Evolutionary conservation across 2,113 vertebrate genomes (phyloP).

Genomic region (Haplochromis burtoni): DNA sequence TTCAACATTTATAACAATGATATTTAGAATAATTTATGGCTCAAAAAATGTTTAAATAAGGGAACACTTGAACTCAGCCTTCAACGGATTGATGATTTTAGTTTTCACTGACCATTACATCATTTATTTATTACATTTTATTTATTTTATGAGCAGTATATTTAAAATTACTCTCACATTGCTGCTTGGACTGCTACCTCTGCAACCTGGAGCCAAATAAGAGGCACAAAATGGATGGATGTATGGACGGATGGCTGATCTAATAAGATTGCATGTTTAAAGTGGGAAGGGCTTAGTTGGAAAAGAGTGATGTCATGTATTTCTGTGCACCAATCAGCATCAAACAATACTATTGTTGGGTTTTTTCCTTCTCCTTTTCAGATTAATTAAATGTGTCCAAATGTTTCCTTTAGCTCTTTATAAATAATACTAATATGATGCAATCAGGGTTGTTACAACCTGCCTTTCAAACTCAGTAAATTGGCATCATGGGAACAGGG

Average conservation of each 20-base stretch:
- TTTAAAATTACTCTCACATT: not conserved
- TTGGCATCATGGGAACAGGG: not conserved
- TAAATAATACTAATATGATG: not conserved
- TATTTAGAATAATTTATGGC: not conserved
- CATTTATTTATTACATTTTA: rapidly evolving
- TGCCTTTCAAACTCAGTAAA: not conserved
- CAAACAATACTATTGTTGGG: not conserved
- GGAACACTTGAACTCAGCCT: not conserved
- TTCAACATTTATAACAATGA: not conserved
- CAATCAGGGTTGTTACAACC: not conserved
- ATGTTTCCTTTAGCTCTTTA: not conserved
- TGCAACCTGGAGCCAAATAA: not conserved
- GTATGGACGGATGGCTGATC: not conserved
- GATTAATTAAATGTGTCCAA: not conserved
- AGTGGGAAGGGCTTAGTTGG: not conserved
- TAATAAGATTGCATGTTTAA: not conserved
- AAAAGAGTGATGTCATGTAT: not conserved
- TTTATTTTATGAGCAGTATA: not conserved
- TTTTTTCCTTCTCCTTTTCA: not conserved
- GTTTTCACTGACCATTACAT: not conserved
- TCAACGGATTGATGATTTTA: not conserved
- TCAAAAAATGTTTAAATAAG: not conserved
- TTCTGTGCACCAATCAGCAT: not conserved
- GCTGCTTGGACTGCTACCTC: not conserved
- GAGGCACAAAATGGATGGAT: not conserved